Evolutionary conservation across 2,113 vertebrate species (phyloP), one percentile per base, ranked within the genome.

Genomic region (Seriola dumerili): DNA sequence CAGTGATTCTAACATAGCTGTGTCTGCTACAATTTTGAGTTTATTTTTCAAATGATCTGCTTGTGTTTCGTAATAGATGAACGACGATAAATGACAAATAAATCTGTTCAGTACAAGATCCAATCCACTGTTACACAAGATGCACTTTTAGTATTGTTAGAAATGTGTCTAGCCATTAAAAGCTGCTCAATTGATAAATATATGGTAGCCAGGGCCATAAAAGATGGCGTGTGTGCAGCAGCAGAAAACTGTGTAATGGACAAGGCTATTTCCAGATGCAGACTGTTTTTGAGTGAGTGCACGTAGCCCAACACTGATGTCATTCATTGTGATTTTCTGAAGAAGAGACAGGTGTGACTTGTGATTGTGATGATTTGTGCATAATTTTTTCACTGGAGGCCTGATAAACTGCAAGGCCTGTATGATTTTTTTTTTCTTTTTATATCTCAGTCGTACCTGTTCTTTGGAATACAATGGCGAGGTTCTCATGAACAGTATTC

Each of bases 321-420:
- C 6, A 34, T 34, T 38, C 9, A n/a, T 8, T 17, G 17, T 5
- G 10, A 13, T 14, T 65, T 29, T 21, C 62, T 52, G 17, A 7
- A 40, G 12, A n/a, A 34, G 29, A 54, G 21, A 61, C 54, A 64
- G 7, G 5, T 12, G 4, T 12, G 32, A 61, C 65, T 38, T 76
- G 44, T 68, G 55, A 65, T 7, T 55, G 46, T 38, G 5, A 12
- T 48, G 3, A 8, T 25, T 4, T 48, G 29, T 67, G 55, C 6
- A 23, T 42, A 46, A 2, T 2, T 54, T 67, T 61, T 17, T 78
- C 5, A 65, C 4, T 19, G 1, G 2, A 73, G 13, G 23, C 54
- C n/a, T 50, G n/a, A 65, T 50, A 19, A 81, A 32, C 36, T 50
- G 58, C 50, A 81, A 44, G 72, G 46, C 50, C 52, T 36, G 42